These are phyloP conservation scores for Drosophila subsilvestris DNA, from an alignment of 2,888 invertebrate genomes.

Conservation along the genomic window DNA sequence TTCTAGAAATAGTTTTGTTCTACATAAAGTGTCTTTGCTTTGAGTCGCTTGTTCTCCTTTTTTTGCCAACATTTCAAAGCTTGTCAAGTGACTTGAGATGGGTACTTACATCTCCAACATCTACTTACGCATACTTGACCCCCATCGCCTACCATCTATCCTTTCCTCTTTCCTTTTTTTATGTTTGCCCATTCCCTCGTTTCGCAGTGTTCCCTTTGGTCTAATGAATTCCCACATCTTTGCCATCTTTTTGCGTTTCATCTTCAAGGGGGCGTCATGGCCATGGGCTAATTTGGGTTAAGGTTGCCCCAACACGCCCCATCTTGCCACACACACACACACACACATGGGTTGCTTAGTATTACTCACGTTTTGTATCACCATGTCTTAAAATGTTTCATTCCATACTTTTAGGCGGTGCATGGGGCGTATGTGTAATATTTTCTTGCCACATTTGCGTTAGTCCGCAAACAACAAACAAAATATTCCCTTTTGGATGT, in stretches of 20 bases:
- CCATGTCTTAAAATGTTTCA: conserved; percentile 4
- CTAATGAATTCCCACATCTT: conserved; percentile 43
- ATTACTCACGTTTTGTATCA: conserved; percentile 17
- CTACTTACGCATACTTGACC: not conserved
- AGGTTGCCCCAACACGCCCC: conserved; percentile 36
- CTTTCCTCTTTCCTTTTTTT: conserved; percentile 2
- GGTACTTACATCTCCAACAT: conserved; percentile 3
- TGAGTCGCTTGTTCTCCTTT: not conserved
- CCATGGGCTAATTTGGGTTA: conserved; percentile 48
- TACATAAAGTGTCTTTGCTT: conserved; percentile 2
- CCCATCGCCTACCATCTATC: not conserved
- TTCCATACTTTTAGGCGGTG: conserved; percentile 45
- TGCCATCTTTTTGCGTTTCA: conserved; percentile 38
- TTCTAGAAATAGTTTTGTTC: not conserved
- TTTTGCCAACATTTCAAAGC: conserved; percentile 23
- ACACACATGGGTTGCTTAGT: conserved; percentile 25
- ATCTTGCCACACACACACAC: conserved; percentile 30
- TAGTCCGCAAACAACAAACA: conserved; percentile 28
- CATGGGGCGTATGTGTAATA: conserved; percentile 44
- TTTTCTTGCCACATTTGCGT: conserved; percentile 41
- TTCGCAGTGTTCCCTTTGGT: conserved; percentile 10
- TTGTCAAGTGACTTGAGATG: conserved; percentile 36
- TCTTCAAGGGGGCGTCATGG: conserved; percentile 39
- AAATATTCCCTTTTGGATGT: conserved; percentile 17
- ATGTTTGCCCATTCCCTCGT: not conserved